Evolutionary conservation across 2,888 invertebrate genomes (phyloP), one percentile per base, ranked within the genome.

Genomic region (Drosophila phalerata): DNA sequence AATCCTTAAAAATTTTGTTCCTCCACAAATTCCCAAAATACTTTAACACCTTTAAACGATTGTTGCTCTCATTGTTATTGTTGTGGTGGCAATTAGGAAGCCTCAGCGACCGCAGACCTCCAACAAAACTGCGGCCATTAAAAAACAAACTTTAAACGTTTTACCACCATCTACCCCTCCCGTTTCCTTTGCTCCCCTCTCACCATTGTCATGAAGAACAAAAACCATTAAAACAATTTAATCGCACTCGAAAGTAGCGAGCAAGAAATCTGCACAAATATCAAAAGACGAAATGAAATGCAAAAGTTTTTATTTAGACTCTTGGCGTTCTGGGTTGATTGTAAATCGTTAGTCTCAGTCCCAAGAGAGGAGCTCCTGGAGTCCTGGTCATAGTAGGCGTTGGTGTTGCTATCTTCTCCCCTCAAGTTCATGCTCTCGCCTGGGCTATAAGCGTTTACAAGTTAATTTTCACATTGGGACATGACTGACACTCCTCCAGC

Each of bases 161-260:
- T 63, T 42, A 11, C 62, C 73, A 67, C 52, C 52, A 48, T 28
- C 28, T 22, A 2, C 25, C 3, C 19, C 3, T 4, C 28, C 25
- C 48, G 0, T 37, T n/a, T 30, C 28, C 8, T n/a, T 4, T 32
- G 17, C 19, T 9, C 28, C 10, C 30, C 19, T 13, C 9, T 17
- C 6, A 19, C 3, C 17, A 28, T 1, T 9, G 34, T 1, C 13
- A n/a, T 40, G 19, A 15, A 45, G 42, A 84, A 85, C 83, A 91
- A 91, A 91, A 90, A 87, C 92, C 91, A 92, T 92, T 92, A 92
- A 92, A 91, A 91, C 91, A 91, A 92, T 92, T 92, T 92, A 92
- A 92, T 91, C 90, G 90, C 90, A 90, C 91, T 92, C 88, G 89
- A 81, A 91, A 91, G 91, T 73, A 56, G 79, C 75, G 70, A 51